Evolutionary conservation across 2,113 vertebrate genomes (phyloP), one percentile per base, ranked within the genome.

Genomic region (Bos indicus): DNA sequence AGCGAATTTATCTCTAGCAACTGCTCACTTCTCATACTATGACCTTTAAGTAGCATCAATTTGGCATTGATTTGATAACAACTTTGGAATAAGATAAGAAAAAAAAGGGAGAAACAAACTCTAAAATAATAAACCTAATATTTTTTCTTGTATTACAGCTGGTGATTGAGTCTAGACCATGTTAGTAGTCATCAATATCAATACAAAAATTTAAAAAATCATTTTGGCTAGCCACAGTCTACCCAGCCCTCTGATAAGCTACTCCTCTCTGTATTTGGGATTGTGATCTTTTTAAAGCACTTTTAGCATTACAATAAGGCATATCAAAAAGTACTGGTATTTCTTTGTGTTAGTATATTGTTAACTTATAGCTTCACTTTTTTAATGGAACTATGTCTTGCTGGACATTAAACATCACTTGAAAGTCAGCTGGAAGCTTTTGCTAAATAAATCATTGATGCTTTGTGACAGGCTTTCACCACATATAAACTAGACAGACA

Each of bases 401-500:
- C 59, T 91, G 30, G 40, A 83, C 78, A 83, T 54, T 93, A 93
- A 93, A 17, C 8, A 77, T 48, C 54, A 5, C 40, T 97, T 93
- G 46, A 86, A 97, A 95, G 16, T 77, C 33, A 96, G 12, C 67
- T 86, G 30, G 82, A 85, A 77, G 13, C 43, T 67, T 95, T 97
- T 97, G 90, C n/a, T 90, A 95, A 93, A 89, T 95, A 93, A n/a
- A 86, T 77, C 15, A 71, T 30, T 3, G 60, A 91, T 85, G 67
- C 30, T 87, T 95, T 93, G 57, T 95, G 87, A 93, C 36, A 93
- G 86, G n/a, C 10, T 19, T 94, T 97, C 59, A 86, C 36, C 17
- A 90, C 43, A n/a, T 30, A 88, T 94, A 94, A 95, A 87, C 40
- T 84, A 86, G 71, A 81, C 36, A 89, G 57, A 84, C 33, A 90